Base-by-base conservation (phyloP, 2,113 vertebrate species). In the Neofelis nebulosa region DNA sequence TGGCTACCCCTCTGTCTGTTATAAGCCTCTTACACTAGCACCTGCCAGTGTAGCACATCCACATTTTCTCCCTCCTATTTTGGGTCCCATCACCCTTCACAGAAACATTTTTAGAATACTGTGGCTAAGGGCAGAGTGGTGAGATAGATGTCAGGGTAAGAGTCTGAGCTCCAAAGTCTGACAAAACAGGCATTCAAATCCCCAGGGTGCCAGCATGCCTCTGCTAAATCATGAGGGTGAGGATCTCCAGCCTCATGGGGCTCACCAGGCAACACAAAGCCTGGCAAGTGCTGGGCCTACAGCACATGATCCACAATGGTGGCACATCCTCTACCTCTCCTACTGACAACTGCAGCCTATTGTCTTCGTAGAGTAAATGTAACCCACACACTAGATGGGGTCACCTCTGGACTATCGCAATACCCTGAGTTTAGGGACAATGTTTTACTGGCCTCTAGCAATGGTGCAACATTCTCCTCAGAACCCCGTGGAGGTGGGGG, bases 51-150 rank as follows among this genome's bases (percentile, higher is more conserved):
- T 3, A 41, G 57, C 69, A 57, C 52, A 15, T 48, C 45, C 29
- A 41, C 19, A 50, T n/a, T 74, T 84, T 84, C 33, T 68, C 48
- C 18, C 19, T 68, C 45, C 36, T 74, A n/a, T 81, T 81, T 69
- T 2, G 23, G 89, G 71, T 73, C 52, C 33, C 7, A 0, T 41
- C 50, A 23, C 13, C 69, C 38, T n/a, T 19, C 14, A 38, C 14
- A 85, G 66, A 71, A 50, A 68, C 76, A 93, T 71, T 71, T 95
- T 93, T 74, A 80, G 57, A 97, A 80, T 66, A 68, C 86, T 48
- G 16, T 45, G 57, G 36, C 79, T 90, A 81, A 90, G 87, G 76
- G 91, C 68, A 86, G 48, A 74, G 45, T 4, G 7, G 38, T 0
- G 55, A 93, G 57, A 91, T 83, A 69, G 73, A 88, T 38, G 79